phyloP scores from a whole-genome alignment of 2,888 invertebrate genomes.

The Plebejus anna region DNA sequence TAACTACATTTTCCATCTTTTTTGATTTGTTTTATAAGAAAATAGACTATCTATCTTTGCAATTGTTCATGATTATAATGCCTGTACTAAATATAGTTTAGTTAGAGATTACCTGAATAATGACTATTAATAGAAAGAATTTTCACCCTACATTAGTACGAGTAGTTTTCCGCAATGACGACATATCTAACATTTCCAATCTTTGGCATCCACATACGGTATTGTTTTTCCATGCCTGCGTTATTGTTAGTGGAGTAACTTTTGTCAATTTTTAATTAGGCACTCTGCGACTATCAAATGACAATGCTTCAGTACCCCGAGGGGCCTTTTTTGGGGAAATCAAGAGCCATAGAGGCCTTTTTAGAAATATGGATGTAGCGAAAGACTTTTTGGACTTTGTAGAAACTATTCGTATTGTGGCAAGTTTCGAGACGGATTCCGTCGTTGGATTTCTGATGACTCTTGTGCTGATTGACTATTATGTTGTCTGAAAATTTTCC shows the following conservation, averaged over 20 bases:
- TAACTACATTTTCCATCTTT: too few species aligned
- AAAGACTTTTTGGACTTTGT: background rate
- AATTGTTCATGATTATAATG: too few species aligned
- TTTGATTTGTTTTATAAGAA: too few species aligned
- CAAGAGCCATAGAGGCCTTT: background rate
- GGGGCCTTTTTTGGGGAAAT: conserved; percentile 1
- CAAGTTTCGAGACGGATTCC: background rate
- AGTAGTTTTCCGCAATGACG: background rate
- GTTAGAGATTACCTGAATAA: too few species aligned
- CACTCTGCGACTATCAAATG: conserved; percentile 3
- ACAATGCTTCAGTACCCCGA: conserved; percentile 4
- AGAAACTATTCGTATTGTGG: conserved; percentile 7
- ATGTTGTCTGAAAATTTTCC: background rate
- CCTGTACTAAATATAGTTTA: too few species aligned
- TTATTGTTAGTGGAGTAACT: conserved; percentile 15
- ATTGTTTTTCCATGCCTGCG: background rate
- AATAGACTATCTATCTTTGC: too few species aligned
- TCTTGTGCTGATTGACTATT: background rate
- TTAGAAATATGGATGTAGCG: background rate
- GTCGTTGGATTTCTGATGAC: background rate
- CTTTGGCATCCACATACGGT: background rate
- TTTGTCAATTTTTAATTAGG: conserved; percentile 17
- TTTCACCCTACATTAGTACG: background rate
- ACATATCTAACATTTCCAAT: background rate
- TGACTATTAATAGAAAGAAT: too few species aligned